phyloP scores from a whole-genome alignment of 2,797 vertebrate species.

The Adrianichthys oophorus region DNA sequence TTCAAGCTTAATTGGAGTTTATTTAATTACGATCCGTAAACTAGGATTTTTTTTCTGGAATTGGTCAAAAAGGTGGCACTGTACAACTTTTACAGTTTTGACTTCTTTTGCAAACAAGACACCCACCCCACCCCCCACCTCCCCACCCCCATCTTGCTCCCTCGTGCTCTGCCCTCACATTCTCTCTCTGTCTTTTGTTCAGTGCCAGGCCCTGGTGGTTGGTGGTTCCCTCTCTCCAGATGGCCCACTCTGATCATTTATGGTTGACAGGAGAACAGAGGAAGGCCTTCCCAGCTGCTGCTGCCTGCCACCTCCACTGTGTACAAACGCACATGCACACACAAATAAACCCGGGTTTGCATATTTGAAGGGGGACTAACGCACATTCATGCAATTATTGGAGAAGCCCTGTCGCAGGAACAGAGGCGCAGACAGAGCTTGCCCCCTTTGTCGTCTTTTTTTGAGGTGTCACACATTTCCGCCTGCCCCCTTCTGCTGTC shows the following conservation, averaged over 20 bases:
- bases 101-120: constrained; percentile 4
- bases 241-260: constrained; percentile 89
- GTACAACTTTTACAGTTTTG: too few species aligned
- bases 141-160: constrained; percentile 5
- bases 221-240: constrained; percentile 84
- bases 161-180: constrained; percentile 19
- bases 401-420: constrained; percentile 16
- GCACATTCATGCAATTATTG: constrained; percentile 31
- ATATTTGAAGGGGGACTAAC: constrained; percentile 37
- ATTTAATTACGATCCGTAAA: too few species aligned
- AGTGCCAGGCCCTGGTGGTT: constrained; percentile 70
- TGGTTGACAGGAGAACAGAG: constrained; percentile 88
- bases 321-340: constrained; percentile 34
- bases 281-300: constrained; percentile 85
- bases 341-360: constrained; percentile 39
- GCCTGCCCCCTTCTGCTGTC: constrained; percentile 45
- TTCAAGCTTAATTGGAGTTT: too few species aligned
- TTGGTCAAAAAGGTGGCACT: too few species aligned
- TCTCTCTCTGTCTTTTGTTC: constrained; percentile 50
- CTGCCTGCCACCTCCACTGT: constrained; percentile 76
- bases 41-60: too few species aligned
- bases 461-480: constrained; percentile 55
- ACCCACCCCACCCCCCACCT: constrained; percentile 5
- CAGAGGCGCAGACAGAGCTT: constrained; percentile 9
- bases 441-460: constrained; percentile 30